phyloP scores from a whole-genome alignment of 2,113 vertebrate species.

The Psettodes erumei region DNA sequence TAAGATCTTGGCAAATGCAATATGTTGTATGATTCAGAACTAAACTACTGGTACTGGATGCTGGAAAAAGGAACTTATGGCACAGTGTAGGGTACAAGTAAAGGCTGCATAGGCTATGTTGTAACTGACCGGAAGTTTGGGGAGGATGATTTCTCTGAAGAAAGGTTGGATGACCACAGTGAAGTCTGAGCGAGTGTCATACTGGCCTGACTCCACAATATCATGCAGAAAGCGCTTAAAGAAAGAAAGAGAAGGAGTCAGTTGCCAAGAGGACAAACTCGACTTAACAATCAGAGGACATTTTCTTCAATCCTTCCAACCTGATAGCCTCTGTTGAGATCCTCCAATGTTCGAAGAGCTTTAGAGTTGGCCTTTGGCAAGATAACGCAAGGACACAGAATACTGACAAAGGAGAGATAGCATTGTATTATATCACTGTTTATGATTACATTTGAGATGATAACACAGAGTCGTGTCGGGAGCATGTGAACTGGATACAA shows the following conservation, averaged over 20 bases:
- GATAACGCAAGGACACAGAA: conserved; percentile 88
- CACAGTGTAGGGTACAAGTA: neutral
- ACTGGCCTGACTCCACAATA: conserved; percentile 80
- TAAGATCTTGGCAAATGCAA: too few relatives aligned
- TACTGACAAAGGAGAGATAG: conserved; percentile 72
- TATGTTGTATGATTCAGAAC: too few relatives aligned
- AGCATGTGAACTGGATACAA: neutral
- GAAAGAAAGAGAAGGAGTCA: conserved; percentile 46
- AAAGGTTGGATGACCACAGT: conserved; percentile 88
- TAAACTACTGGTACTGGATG: too few relatives aligned
- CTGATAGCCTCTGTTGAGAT: conserved; percentile 85
- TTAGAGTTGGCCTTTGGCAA: conserved; percentile 76
- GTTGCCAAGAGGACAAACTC: neutral
- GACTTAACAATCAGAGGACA: neutral
- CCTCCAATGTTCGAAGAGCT: conserved; percentile 78
- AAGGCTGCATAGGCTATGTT: neutral
- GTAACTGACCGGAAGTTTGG: conserved; percentile 76
- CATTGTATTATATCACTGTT: neutral
- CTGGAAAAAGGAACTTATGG: neutral
- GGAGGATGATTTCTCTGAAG: conserved; percentile 71
- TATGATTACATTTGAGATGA: neutral
- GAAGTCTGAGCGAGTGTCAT: conserved; percentile 85
- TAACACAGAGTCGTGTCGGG: neutral
- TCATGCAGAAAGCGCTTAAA: conserved; percentile 63
- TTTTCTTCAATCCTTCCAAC: conserved; percentile 66